Evolutionary conservation across 2,888 invertebrate species (phyloP).

Genomic region (Pecten maximus): DNA sequence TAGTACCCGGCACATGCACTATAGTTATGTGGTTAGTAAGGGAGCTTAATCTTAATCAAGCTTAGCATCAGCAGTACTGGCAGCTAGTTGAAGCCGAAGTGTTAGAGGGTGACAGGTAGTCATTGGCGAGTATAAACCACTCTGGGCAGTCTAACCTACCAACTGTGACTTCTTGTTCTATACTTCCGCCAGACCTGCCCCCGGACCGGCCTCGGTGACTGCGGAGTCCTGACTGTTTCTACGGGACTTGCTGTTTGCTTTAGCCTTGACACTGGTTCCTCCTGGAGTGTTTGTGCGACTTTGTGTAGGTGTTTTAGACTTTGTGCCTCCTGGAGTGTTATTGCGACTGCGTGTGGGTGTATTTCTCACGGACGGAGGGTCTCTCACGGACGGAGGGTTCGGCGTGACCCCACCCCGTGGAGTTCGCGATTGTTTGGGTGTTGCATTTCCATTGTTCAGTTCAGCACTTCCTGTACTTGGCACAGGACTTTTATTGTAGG

Average conservation of each 20-base stretch:
- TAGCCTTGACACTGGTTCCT: neutral
- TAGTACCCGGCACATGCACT: neutral
- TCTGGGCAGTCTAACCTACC: neutral
- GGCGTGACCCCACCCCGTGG: constrained; percentile 41
- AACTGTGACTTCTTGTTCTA: neutral
- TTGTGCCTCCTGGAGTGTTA: constrained; percentile 39
- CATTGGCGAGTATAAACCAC: neutral
- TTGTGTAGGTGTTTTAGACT: constrained; percentile 24
- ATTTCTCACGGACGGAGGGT: constrained; percentile 7
- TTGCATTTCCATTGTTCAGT: constrained; percentile 41
- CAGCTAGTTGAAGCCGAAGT: constrained; percentile 8
- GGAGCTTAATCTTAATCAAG: neutral
- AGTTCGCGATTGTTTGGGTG: constrained; percentile 38
- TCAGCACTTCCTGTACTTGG: constrained; percentile 21
- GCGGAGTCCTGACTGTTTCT: neutral
- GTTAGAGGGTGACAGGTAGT: neutral
- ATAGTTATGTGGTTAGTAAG: neutral
- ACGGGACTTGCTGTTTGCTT: neutral
- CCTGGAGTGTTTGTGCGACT: constrained; percentile 39
- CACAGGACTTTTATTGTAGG: constrained; percentile 27
- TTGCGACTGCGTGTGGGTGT: constrained; percentile 46
- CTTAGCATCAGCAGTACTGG: neutral
- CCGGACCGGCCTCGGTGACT: neutral
- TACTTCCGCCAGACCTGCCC: neutral
- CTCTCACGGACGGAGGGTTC: constrained; percentile 36